Evolutionary conservation across 2,797 vertebrate species (phyloP).

Genomic region (Cephalopachus bancanus): DNA sequence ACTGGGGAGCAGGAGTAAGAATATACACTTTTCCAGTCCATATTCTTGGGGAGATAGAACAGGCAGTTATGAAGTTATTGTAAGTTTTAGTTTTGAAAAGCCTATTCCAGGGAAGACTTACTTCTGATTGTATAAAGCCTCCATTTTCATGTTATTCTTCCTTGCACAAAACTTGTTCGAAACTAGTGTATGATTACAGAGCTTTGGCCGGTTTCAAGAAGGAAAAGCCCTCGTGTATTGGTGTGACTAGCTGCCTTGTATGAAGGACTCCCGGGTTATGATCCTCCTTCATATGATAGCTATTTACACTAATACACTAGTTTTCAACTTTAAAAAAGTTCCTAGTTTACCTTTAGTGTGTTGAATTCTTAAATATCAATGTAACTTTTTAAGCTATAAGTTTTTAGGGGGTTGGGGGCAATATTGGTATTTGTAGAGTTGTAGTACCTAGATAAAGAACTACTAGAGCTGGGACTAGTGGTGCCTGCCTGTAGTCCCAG

Average conservation of each 20-base stretch:
- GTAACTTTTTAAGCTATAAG: background rate
- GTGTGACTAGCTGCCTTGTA: background rate
- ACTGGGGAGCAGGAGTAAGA: background rate
- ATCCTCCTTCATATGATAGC: background rate
- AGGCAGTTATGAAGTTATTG: background rate
- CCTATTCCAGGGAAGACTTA: background rate
- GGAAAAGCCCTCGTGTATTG: background rate
- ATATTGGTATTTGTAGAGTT: background rate
- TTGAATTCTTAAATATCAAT: background rate
- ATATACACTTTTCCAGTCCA: background rate
- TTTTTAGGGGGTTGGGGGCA: background rate
- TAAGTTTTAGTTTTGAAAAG: slow-evolving; percentile 28
- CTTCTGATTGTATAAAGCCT: slow-evolving; percentile 9
- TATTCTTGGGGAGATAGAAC: background rate
- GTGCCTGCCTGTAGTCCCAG: background rate
- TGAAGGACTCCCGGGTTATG: background rate
- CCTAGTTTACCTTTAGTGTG: background rate
- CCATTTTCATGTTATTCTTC: background rate
- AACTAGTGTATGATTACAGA: background rate
- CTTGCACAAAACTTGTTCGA: background rate
- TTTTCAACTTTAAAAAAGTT: slow-evolving; percentile 50
- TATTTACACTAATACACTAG: background rate
- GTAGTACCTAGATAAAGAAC: background rate
- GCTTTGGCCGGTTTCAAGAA: too few relatives aligned
- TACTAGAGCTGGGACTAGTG: background rate